A percentile compares a stretch with the other conserved stretches of the same genome.
These are phyloP conservation scores for Pitta sordida DNA, from an alignment of 2,113 vertebrate genomes.

Conservation along the genomic window DNA sequence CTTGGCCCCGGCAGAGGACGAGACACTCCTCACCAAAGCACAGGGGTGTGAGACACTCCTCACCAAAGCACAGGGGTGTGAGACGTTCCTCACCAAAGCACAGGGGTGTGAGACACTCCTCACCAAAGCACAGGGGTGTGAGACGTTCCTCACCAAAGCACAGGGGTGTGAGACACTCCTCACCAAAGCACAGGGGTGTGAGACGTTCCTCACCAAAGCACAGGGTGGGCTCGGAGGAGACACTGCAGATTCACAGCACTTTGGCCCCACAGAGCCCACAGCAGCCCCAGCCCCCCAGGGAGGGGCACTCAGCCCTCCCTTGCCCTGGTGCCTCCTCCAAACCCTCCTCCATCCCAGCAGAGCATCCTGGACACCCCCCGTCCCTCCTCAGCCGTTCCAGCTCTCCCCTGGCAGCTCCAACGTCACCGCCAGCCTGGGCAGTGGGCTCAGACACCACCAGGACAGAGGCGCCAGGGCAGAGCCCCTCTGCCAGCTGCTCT, in stretches of 20 bases:
- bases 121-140: neutral
- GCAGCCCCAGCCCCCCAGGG: neutral
- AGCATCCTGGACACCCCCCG: accelerated
- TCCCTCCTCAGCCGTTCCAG: accelerated
- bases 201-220: neutral
- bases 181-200: neutral
- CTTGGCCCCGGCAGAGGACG: neutral
- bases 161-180: neutral
- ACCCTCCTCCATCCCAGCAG: neutral
- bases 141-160: neutral
- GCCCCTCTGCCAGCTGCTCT: neutral
- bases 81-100: neutral
- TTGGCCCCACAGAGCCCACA: accelerated
- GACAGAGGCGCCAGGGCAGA: neutral
- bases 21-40: neutral
- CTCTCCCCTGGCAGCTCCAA: neutral
- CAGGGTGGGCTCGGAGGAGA: neutral
- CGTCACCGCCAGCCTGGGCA: accelerated
- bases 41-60: neutral
- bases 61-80: neutral
- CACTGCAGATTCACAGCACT: neutral
- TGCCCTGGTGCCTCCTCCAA: neutral
- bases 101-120: neutral
- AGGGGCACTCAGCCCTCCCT: neutral
- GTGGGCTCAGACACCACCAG: accelerated